Base-by-base conservation (phyloP, 1,140 invertebrate genomes). In the Tetramorium parvispinum region DNA sequence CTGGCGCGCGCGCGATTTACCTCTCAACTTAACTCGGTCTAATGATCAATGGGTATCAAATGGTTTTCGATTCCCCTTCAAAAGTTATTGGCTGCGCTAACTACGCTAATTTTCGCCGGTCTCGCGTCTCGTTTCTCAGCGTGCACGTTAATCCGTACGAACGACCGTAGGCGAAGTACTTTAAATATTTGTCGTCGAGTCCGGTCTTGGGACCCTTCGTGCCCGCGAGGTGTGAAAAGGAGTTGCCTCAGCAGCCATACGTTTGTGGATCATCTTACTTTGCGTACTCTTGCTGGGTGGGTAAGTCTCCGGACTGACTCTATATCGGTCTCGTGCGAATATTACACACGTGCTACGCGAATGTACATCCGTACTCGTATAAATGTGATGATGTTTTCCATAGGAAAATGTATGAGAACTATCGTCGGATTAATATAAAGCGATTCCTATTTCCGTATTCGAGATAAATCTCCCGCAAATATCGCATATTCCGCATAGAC, bases 251-350 rank as follows among this genome's bases (percentile, higher is more conserved):
- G 49, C 59, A 10, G 0, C 51, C n/a, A 16, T 18, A 24, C n/a
- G 53, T 53, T 63, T 43, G 21, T 21, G 59, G 32, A 16, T 65
- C 43, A 40, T n/a, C 46, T n/a, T 43, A n/a, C 37, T 79, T 79
- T 13, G 27, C 59, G 11, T 49, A 18, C n/a, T n/a, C 63, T 37
- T 53, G 40, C 59, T 24, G 46, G 43, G 1, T 8, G n/a, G 63
- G 3, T 32, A 57, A 40, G 10, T 7, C 10, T 57, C 11, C n/a
- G 43, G 55, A 63, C 71, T 49, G 49, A 37, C 49, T 53, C 3
- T 65, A 18, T 63, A 68, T 49, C 37, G 43, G 37, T 18, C 70
- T 85, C 70, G 53, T 68, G 75, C 61, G 63, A 88, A 85, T 73
- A 40, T 49, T 63, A 59, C 79, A 59, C 79, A 79, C 87, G 73